Evolutionary conservation across 2,888 invertebrate species (phyloP), one percentile per base, ranked within the genome.

Genomic region (Lysandra bellargus): DNA sequence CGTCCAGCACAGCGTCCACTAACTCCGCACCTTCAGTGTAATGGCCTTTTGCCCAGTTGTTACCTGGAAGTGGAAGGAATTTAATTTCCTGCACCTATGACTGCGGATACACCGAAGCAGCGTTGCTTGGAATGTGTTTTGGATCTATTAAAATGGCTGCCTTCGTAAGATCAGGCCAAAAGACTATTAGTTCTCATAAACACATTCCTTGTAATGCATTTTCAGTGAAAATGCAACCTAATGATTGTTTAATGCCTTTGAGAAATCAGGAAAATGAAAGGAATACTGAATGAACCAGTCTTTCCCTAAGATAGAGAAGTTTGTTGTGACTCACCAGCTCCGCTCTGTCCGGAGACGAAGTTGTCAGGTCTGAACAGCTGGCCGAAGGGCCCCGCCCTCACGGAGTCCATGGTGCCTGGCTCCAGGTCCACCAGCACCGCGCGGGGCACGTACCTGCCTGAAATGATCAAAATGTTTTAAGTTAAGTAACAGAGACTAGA

Each of bases 321-420:
- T 37, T 78, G 40, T 5, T 23, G 60, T 75, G 1, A 82, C 89
- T 86, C 72, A 93, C 94, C 94, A 6, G 98, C 98, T 14, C 98
- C 98, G 80, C 96, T 96, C 88, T 96, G 96, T 4, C 97, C 97
- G 82, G 97, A 98, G 64, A 98, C 97, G 90, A 97, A 98, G 93
- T 97, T 98, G 88, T 98, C 98, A 0, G 98, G 98, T 81, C 97
- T 93, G 94, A 98, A 98, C 80, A 98, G 95, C 86, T 97, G 96
- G 1, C 98, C 98, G 88, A 97, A 97, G 1, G 97, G 96, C n/a
- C 97, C 96, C 40, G 97, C 95, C 83, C 98, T 94, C 80, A 98
- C 97, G 0, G 97, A 96, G 90, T 98, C 98, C 97, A 98, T 97
- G 60, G 98, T 98, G 2, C 98, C 98, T 0, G 98, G 97, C 90